Percentiles rank a stretch among this genome's conserved stretches.
phyloP scores from a whole-genome alignment of 2,113 vertebrate species.

The Platichthys flesus region DNA sequence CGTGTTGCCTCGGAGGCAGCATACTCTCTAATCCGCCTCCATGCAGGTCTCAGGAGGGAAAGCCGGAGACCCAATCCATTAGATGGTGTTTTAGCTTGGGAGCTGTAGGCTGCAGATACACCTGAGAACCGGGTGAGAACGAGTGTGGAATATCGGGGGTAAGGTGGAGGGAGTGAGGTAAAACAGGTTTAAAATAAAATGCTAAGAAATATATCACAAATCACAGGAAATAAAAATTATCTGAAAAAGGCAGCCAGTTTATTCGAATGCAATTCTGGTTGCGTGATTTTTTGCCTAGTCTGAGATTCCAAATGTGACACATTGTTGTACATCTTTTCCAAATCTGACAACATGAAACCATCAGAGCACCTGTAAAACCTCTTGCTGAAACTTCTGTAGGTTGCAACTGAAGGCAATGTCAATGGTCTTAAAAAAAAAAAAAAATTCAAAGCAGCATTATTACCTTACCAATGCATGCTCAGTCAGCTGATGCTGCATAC shows the following conservation, averaged over 20 bases:
- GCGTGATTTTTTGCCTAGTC: too few relatives aligned
- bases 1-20: constrained; percentile 22
- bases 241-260: not conserved
- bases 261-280: not conserved
- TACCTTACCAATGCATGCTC: too few relatives aligned
- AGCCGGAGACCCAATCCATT: constrained; percentile 51
- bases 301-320: not conserved
- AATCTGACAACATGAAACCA: not conserved
- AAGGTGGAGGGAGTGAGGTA: not conserved
- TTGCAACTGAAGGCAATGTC: not conserved
- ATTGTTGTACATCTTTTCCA: not conserved
- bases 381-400: not conserved
- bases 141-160: constrained; percentile 12
- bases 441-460: not conserved
- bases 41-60: constrained; percentile 19
- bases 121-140: constrained; percentile 34
- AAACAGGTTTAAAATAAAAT: not conserved
- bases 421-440: not conserved
- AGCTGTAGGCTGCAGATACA: constrained; percentile 40
- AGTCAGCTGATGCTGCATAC: not conserved
- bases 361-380: too few relatives aligned
- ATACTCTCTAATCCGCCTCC: constrained; percentile 8
- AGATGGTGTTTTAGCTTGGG: constrained; percentile 48
- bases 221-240: not conserved
- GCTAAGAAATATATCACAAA: not conserved